Conservation (phyloP, 2,797 vertebrate genomes). For the Hafferia zeledoni region DNA sequence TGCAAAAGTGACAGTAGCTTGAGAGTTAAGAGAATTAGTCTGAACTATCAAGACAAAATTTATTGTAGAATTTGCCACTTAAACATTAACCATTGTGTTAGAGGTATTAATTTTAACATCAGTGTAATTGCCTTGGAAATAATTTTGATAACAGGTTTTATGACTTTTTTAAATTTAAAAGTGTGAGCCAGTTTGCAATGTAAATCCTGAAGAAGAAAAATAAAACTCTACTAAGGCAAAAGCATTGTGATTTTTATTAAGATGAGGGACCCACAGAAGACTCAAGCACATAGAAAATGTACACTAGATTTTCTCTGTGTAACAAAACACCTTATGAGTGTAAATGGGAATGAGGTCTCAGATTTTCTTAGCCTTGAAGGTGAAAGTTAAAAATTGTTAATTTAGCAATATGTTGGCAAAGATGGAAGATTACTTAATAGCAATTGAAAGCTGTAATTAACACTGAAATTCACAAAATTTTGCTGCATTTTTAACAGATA, state of each 20-base stretch:
- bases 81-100: background rate
- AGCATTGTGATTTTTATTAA: accelerated
- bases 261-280: background rate
- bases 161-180: background rate
- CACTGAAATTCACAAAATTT: background rate
- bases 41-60: background rate
- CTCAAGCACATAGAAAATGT: background rate
- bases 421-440: background rate
- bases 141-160: background rate
- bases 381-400: background rate
- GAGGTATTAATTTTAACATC: background rate
- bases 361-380: background rate
- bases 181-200: background rate
- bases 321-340: background rate
- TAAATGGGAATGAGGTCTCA: background rate
- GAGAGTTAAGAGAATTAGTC: background rate
- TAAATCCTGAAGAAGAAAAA: background rate
- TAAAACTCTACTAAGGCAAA: background rate
- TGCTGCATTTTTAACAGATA: background rate
- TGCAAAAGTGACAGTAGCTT: background rate
- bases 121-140: background rate
- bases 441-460: background rate
- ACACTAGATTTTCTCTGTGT: background rate
- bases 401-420: background rate
- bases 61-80: background rate